Evolutionary conservation across 2,888 invertebrate genomes (phyloP).

Genomic region (Sinelater perroti): DNA sequence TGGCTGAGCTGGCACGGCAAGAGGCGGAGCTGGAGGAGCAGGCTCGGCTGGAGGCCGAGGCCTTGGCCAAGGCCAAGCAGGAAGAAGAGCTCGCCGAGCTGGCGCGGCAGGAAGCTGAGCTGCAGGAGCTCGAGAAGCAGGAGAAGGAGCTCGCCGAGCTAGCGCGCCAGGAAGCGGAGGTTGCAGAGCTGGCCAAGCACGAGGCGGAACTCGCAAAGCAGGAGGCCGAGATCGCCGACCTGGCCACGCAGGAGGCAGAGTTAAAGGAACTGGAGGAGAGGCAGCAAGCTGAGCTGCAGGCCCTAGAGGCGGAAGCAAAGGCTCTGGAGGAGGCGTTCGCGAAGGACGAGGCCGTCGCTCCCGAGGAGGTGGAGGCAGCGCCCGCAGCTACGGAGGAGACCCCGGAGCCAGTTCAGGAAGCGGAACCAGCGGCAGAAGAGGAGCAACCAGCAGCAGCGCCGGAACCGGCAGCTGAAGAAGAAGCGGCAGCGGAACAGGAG

Average conservation of each 20-base stretch:
- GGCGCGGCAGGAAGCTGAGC: slow-evolving; percentile 68
- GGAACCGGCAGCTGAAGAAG: slow-evolving; percentile 63
- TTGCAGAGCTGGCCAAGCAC: slow-evolving; percentile 62
- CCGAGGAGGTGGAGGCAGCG: slow-evolving; percentile 59
- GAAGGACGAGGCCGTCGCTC: slow-evolving; percentile 59
- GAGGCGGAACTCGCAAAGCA: slow-evolving; percentile 49
- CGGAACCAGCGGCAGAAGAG: slow-evolving; percentile 30
- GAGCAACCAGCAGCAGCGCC: slow-evolving; percentile 32
- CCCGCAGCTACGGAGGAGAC: slow-evolving; percentile 50
- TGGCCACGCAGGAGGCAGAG: slow-evolving; percentile 44
- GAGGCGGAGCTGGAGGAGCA: slow-evolving; percentile 74
- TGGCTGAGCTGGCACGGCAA: slow-evolving; percentile 62
- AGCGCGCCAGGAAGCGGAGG: slow-evolving; percentile 66
- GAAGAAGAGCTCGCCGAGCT: slow-evolving; percentile 66
- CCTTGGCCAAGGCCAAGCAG: slow-evolving; percentile 59
- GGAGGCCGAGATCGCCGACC: slow-evolving; percentile 52
- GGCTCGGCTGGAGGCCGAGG: slow-evolving; percentile 66
- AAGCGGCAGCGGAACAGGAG: slow-evolving; percentile 64
- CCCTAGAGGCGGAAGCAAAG: slow-evolving; percentile 50
- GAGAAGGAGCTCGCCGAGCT: slow-evolving; percentile 66
- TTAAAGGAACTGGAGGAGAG: slow-evolving; percentile 35
- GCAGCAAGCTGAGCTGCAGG: slow-evolving; percentile 47
- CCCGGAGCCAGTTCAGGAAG: slow-evolving; percentile 30
- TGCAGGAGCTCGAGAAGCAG: slow-evolving; percentile 64
- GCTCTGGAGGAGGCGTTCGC: slow-evolving; percentile 47